phyloP scores from a whole-genome alignment of 2,797 vertebrate genomes.

The Ammospiza maritima region DNA sequence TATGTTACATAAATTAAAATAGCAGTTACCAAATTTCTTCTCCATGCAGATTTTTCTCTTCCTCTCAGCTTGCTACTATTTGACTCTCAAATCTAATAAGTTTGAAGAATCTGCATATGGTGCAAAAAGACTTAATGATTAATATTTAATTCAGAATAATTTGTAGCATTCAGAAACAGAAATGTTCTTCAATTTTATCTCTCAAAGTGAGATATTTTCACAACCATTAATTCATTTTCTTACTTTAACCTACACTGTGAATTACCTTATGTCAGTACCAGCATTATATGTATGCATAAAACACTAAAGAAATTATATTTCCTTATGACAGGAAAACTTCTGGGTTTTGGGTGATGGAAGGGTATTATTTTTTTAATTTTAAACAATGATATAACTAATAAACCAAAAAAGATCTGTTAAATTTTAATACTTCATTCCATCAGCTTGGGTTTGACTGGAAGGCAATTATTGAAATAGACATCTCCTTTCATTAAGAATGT shows the following conservation, averaged over 20 bases:
- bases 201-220: background rate
- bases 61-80: background rate
- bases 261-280: background rate
- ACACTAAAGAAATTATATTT: background rate
- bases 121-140: background rate
- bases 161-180: background rate
- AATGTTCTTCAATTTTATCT: background rate
- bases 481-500: background rate
- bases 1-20: background rate
- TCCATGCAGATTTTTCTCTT: background rate
- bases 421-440: background rate
- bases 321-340: background rate
- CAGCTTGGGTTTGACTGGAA: background rate
- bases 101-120: background rate
- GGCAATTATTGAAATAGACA: background rate
- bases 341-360: fast-evolving
- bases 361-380: background rate
- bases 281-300: background rate
- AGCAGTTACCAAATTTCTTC: background rate
- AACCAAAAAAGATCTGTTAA: background rate
- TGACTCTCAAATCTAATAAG: background rate
- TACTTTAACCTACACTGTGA: background rate
- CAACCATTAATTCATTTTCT: background rate
- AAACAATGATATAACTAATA: background rate
- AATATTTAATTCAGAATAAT: background rate